Conservation (phyloP, 2,888 invertebrate species). For the Polylopha cassiicola region DNA sequence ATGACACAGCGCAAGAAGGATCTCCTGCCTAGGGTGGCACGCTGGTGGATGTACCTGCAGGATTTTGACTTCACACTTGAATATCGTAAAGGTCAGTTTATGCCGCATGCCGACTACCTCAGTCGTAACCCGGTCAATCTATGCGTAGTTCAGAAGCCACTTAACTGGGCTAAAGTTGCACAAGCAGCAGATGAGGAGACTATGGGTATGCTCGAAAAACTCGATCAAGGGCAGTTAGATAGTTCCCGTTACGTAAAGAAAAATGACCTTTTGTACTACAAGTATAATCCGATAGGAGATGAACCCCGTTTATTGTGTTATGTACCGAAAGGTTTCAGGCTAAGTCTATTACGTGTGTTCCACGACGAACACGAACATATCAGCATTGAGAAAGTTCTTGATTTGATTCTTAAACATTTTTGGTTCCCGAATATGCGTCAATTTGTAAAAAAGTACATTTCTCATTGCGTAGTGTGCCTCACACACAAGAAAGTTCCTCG, state of each 20-base stretch:
- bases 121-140: constrained; percentile 21
- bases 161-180: constrained; percentile 27
- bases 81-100: constrained; percentile 3
- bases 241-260: constrained; percentile 15
- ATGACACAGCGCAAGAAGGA: constrained; percentile 11
- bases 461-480: constrained; percentile 12
- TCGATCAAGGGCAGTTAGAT: constrained; percentile 24
- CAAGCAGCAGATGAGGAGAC: constrained; percentile 28
- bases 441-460: constrained; percentile 8
- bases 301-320: constrained; percentile 9
- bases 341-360: constrained; percentile 13
- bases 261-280: constrained; percentile 18
- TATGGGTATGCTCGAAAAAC: constrained; percentile 22
- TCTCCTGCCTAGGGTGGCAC: constrained; percentile 7
- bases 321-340: constrained; percentile 13
- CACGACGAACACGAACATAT: constrained; percentile 19
- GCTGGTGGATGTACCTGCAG: constrained; percentile 13
- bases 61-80: constrained; percentile 8
- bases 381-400: constrained; percentile 11
- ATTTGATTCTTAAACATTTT: constrained; percentile 16
- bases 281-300: constrained; percentile 3
- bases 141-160: constrained; percentile 16
- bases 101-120: constrained; percentile 24
- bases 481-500: constrained; percentile 11
- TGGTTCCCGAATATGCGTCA: constrained; percentile 13